Evolutionary conservation across 2,888 invertebrate genomes (phyloP).

Genomic region (Coecobrya sp.): DNA sequence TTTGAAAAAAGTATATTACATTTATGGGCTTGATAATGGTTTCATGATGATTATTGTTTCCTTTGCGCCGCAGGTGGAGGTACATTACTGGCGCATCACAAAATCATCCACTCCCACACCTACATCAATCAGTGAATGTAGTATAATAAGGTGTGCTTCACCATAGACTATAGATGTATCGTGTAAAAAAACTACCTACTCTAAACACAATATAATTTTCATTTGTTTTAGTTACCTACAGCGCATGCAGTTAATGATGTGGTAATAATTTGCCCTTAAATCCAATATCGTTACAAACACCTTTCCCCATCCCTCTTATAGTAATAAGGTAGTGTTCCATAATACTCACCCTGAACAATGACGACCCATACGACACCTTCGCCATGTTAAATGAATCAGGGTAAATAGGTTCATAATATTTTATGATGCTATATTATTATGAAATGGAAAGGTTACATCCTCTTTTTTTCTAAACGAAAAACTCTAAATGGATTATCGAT

Average conservation of each 20-base stretch:
- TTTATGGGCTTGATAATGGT: constrained; percentile 18
- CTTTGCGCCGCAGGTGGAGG: constrained; percentile 47
- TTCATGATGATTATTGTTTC: constrained; percentile 42
- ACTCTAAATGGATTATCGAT: neutral
- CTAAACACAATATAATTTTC: neutral
- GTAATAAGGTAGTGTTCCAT: neutral
- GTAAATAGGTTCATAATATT: neutral
- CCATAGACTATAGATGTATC: neutral
- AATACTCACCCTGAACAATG: constrained; percentile 22
- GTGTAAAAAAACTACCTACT: neutral
- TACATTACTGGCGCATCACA: constrained; percentile 59
- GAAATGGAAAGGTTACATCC: constrained; percentile 12
- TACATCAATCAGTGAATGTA: constrained; percentile 8
- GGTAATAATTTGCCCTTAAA: constrained; percentile 29
- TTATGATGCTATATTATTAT: neutral
- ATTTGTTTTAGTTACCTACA: constrained; percentile 1
- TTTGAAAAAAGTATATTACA: neutral
- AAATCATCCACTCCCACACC: constrained; percentile 16
- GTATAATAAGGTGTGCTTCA: neutral
- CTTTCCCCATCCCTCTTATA: neutral
- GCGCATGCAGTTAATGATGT: constrained; percentile 21
- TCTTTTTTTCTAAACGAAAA: neutral
- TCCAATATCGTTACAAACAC: constrained; percentile 31
- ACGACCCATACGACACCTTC: neutral
- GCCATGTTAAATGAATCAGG: neutral